Conservation (phyloP, 2,888 invertebrate species). For the Salticus scenicus region DNA sequence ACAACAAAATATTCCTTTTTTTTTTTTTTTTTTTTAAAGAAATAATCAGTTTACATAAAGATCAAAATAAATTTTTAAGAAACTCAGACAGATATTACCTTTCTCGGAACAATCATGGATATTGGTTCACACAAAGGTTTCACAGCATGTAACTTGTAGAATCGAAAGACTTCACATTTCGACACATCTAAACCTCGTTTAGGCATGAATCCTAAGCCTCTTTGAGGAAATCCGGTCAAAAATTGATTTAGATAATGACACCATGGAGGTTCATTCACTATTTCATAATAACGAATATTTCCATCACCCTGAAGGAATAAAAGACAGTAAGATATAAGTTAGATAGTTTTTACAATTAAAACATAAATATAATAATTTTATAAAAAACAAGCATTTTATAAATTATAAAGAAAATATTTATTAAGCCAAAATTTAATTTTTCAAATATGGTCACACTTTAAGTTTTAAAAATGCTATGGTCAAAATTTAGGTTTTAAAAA, state of each 20-base stretch:
- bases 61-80: too few relatives aligned
- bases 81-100: too few relatives aligned
- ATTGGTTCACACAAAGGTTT: constrained; percentile 88
- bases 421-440: not conserved
- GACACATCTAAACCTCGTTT: constrained; percentile 96
- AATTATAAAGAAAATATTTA: too few relatives aligned
- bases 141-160: constrained; percentile 90
- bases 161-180: constrained; percentile 94
- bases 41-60: too few relatives aligned
- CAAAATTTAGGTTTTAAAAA: too few relatives aligned
- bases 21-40: too few relatives aligned
- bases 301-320: constrained; percentile 86
- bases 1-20: too few relatives aligned
- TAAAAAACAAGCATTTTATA: too few relatives aligned
- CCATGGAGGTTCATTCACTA: constrained; percentile 94
- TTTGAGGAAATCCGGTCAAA: constrained; percentile 97
- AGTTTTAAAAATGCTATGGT: too few relatives aligned
- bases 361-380: not conserved
- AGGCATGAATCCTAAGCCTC: constrained; percentile 93
- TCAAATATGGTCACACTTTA: too few relatives aligned
- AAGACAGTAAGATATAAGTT: constrained; percentile 62
- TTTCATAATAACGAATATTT: constrained; percentile 94
- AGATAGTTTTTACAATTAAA: not conserved
- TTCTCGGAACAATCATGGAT: constrained; percentile 98
- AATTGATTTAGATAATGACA: constrained; percentile 98